Percentiles rank a stretch among this genome's conserved stretches.
Conservation (phyloP, 2,797 vertebrate species). For the Oreochromis grahami region DNA sequence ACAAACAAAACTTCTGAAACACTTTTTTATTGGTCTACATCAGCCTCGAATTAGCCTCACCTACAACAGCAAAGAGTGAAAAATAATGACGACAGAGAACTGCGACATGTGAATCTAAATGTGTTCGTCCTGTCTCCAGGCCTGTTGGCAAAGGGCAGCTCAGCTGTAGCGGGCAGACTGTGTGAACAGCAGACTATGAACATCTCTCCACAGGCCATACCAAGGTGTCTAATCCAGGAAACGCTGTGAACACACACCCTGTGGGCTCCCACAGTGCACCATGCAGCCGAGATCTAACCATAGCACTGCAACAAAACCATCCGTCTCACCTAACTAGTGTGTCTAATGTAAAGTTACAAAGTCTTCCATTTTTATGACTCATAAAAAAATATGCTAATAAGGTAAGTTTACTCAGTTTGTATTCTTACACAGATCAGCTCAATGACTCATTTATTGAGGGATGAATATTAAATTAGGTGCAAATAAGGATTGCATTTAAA, state of each 20-base stretch:
- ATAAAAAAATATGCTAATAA: not conserved
- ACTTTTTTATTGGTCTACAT: not conserved
- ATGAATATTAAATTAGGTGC: not conserved
- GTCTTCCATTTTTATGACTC: not conserved
- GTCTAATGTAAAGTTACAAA: not conserved
- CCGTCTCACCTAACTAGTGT: constrained; percentile 1
- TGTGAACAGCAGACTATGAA: constrained; percentile 72
- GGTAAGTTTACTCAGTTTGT: not conserved
- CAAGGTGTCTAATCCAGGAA: constrained; percentile 79
- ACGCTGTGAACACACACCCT: constrained; percentile 76
- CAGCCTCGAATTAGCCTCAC: not conserved
- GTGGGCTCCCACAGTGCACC: constrained; percentile 59
- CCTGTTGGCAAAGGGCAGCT: constrained; percentile 76
- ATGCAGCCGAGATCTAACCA: constrained; percentile 30
- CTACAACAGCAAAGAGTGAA: not conserved
- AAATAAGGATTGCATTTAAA: not conserved
- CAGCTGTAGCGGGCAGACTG: constrained; percentile 73
- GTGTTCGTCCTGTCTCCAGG: constrained; percentile 64
- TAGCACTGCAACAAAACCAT: constrained; percentile 13
- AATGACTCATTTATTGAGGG: not conserved
- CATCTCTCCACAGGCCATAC: constrained; percentile 75
- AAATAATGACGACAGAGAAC: constrained; percentile 21
- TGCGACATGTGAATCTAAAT: constrained; percentile 69
- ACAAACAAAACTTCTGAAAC: not conserved
- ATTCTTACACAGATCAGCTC: not conserved